Evolutionary conservation across 2,888 invertebrate species (phyloP), one percentile per base, ranked within the genome.

Genomic region (Latrodectus hesperus): DNA sequence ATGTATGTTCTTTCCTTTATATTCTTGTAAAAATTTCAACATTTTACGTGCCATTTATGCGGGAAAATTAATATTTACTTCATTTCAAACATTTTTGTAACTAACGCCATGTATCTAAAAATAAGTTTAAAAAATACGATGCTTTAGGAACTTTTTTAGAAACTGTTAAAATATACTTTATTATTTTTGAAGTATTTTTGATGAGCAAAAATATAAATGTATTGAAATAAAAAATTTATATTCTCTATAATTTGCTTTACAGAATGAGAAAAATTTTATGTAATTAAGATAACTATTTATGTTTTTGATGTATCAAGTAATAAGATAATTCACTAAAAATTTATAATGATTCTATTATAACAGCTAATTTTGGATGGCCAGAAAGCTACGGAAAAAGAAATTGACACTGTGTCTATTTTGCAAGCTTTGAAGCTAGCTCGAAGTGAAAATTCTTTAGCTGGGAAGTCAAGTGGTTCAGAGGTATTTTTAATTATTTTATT

Each of bases 341-440:
- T 38, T 38, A 22, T 22, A 38, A 38, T 38, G 2, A 38, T 38
- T 38, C 2, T 38, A 38, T 60, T 11, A 9, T 60, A 5, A 38
- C 67, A 75, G 75, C 53, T 82, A 9, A 74, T 55, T 26, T 53
- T 99, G 88, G 99, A 99, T 91, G 97, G 96, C 91, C 96, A 97
- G 91, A 95, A 95, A 90, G 96, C 97, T 0, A 95, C 96, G 14
- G 96, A 96, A 91, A 95, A 96, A 90, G 99, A 99, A 92, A 92
- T 98, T 90, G 98, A 99, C 91, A 98, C 97, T 4, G 97, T 98
- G 0, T 95, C 97, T 65, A 96, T 99, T 64, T 93, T 98, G 89
- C 96, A 97, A 92, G 99, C 99, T n/a, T 52, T 89, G 16, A 78
- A 80, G 67, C 73, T 64, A 17, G 89, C 89, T 51, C 82, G 79